Percentiles rank a stretch among this genome's conserved stretches.
These are phyloP conservation scores for Eretmochelys imbricata DNA, from an alignment of 2,113 vertebrate species.

Conservation along the genomic window DNA sequence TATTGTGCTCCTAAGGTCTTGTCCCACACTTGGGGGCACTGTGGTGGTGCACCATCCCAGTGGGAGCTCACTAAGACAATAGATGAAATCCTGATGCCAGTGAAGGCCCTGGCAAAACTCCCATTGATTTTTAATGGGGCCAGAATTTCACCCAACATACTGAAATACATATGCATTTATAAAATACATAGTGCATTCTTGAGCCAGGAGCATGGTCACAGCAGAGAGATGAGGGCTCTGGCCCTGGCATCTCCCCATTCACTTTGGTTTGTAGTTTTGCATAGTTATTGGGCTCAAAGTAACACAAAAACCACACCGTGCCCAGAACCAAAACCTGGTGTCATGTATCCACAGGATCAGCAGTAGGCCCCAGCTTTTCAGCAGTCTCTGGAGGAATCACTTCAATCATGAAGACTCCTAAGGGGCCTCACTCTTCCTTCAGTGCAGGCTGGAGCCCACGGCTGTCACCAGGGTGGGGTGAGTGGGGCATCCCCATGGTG, in stretches of 20 bases:
- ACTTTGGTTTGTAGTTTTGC: neutral
- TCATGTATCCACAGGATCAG: neutral
- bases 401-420: too few species aligned
- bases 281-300: neutral
- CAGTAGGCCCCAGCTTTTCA: too few species aligned
- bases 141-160: neutral
- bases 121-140: neutral
- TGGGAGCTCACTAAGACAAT: neutral
- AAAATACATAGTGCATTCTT: neutral
- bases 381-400: too few species aligned
- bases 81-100: neutral
- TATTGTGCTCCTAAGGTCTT: neutral
- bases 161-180: neutral
- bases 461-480: too few species aligned
- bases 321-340: neutral
- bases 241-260: neutral
- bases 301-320: neutral
- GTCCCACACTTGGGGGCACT: neutral
- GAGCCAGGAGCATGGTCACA: neutral
- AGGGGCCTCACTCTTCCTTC: too few species aligned
- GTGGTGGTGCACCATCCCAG: neutral
- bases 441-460: too few species aligned
- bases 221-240: neutral
- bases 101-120: neutral
- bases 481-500: too few species aligned